Evolutionary conservation across 2,797 vertebrate genomes (phyloP).

Genomic region (Natrix natrix): DNA sequence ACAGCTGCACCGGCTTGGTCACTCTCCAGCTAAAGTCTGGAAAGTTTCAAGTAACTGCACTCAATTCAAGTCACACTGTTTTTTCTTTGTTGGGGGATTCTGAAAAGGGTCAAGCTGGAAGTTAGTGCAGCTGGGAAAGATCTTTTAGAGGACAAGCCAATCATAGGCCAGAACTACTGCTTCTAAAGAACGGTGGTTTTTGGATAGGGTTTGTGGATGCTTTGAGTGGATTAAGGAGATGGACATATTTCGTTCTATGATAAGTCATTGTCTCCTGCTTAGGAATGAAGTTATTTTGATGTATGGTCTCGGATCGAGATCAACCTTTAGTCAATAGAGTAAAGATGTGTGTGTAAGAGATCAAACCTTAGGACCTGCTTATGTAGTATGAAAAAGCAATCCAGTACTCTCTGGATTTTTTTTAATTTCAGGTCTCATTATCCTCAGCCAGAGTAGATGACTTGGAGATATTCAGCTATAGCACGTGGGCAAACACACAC

Average conservation of each 20-base stretch:
- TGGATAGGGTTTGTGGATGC: neutral
- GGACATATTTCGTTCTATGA: conserved; percentile 50
- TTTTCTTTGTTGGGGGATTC: conserved; percentile 1
- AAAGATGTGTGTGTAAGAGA: neutral
- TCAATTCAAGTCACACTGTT: conserved; percentile 32
- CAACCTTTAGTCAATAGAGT: neutral
- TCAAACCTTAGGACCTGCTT: neutral
- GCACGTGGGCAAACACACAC: neutral
- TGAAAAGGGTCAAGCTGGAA: conserved; percentile 22
- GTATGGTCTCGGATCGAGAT: neutral
- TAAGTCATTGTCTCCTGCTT: neutral
- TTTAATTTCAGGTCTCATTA: neutral
- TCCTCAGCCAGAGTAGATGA: neutral
- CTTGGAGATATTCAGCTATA: neutral
- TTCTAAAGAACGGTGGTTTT: conserved; percentile 10
- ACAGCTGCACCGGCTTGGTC: neutral
- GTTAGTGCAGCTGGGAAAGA: conserved; percentile 12
- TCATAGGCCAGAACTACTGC: neutral
- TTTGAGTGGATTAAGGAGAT: conserved; percentile 43
- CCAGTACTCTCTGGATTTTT: neutral
- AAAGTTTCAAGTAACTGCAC: neutral
- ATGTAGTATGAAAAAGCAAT: neutral
- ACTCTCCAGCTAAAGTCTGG: conserved; percentile 23
- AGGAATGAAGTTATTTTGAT: neutral
- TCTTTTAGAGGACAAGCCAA: conserved; percentile 14